Base-by-base conservation (phyloP, 2,797 vertebrate species). In the Enteromius afrohamiltoni region DNA sequence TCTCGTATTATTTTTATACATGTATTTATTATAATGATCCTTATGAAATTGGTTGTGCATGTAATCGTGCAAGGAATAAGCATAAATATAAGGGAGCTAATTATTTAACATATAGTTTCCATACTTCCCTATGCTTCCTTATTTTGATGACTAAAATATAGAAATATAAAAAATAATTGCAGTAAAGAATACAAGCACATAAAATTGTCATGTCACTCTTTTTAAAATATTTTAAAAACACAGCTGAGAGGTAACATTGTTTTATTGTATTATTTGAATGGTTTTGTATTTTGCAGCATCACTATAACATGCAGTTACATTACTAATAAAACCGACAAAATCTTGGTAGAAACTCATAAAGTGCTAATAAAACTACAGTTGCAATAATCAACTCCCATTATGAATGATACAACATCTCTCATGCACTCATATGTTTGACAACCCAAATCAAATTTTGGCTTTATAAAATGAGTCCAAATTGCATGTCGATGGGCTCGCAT, bases 391-490 rank as follows among this genome's bases (percentile, higher is more conserved):
- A 62, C 64, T 70, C 29, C 58, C 17, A 77, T 82, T 82, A 77
- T 68, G 65, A 49, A 79, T 89, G 73, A 64, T 82, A 87, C 34
- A 73, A 29, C 80, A 71, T 78, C 7, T 77, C 87, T 77, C 86
- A 82, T 42, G 78, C 68, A 85, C 74, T 80, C 80, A 1, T 76
- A 87, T 71, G 80, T 90, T 90, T 91, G 82, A 91, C 90, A 89
- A 67, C 85, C 47, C 29, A 87, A 88, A 89, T 90, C 85, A 75
- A 88, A 89, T 88, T 88, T 60, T 64, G 78, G 83, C 84, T 87
- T 91, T 81, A 92, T 92, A 91, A 85, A 82, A 90, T 89, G 77
- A 89, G 86, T 77, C 75, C 10, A 90, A 90, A 91, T 87, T 85
- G 86, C 53, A 77, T 92, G 89, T 89, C 69, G 60, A 68, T 64